Evolutionary conservation across 2,888 invertebrate species (phyloP).

Genomic region (Rhingia campestris): DNA sequence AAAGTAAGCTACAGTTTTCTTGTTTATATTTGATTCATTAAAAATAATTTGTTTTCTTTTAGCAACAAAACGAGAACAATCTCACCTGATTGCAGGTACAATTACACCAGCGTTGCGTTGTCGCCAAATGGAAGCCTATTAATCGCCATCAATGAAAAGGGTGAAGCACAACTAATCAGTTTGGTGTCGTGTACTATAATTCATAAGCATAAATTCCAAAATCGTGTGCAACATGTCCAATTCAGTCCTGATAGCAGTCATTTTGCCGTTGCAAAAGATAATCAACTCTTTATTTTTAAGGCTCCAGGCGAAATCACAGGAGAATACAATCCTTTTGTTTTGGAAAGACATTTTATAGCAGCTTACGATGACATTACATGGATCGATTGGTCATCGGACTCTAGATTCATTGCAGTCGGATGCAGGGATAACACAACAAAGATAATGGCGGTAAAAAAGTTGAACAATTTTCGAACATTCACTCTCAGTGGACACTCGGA

Average conservation of each 20-base stretch:
- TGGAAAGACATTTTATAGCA: slow-evolving; percentile 92
- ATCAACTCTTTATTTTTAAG: slow-evolving; percentile 93
- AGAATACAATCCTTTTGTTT: slow-evolving; percentile 93
- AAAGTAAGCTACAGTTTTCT: slow-evolving; percentile 86
- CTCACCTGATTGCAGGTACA: slow-evolving; percentile 92
- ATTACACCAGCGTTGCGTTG: slow-evolving; percentile 92
- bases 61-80: slow-evolving; percentile 96
- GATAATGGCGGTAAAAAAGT: slow-evolving; percentile 90
- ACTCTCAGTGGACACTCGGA: slow-evolving; percentile 93
- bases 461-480: slow-evolving; percentile 89
- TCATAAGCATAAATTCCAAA: slow-evolving; percentile 92
- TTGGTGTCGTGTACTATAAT: slow-evolving; percentile 92
- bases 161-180: slow-evolving; percentile 93
- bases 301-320: slow-evolving; percentile 91
- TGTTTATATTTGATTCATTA: neutral
- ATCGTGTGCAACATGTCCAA: slow-evolving; percentile 88
- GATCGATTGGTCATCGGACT: slow-evolving; percentile 96
- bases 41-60: too few species aligned
- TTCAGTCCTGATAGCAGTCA: slow-evolving; percentile 98
- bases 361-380: slow-evolving; percentile 92
- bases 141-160: slow-evolving; percentile 95
- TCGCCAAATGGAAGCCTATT: slow-evolving; percentile 94
- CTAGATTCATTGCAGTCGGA: slow-evolving; percentile 93
- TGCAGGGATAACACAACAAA: slow-evolving; percentile 94
- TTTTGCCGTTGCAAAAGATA: slow-evolving; percentile 94